These are phyloP conservation scores for Lepilemur ruficaudatus DNA, from an alignment of 2,797 vertebrate genomes.

Conservation along the genomic window DNA sequence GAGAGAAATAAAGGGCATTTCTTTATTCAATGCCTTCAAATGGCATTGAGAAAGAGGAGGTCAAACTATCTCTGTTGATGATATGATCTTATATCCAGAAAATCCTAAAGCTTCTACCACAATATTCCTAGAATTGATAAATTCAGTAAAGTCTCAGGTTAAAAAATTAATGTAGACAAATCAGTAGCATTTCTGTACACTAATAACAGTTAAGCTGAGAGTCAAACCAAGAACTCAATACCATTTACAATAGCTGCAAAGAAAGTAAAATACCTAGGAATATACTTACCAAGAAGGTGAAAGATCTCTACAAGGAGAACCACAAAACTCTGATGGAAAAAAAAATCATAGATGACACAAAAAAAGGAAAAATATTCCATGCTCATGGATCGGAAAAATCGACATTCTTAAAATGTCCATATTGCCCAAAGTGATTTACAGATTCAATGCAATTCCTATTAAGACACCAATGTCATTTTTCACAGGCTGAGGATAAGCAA, in stretches of 20 bases:
- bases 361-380: not conserved
- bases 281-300: not conserved
- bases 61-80: not conserved
- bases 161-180: not conserved
- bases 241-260: not conserved
- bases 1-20: not conserved
- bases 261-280: not conserved
- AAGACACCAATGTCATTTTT: not conserved
- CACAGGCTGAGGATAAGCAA: not conserved
- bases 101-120: not conserved
- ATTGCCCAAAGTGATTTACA: not conserved
- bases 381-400: not conserved
- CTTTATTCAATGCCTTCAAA: too few species aligned
- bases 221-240: not conserved
- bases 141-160: not conserved
- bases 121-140: not conserved
- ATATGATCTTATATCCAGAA: not conserved
- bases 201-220: not conserved
- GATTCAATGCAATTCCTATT: not conserved
- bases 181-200: not conserved
- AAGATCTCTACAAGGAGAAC: not conserved
- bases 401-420: not conserved
- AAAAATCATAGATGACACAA: not conserved
- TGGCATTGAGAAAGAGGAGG: not conserved
- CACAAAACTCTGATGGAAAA: not conserved